These are phyloP conservation scores for Catharus fuscescens DNA, from an alignment of 2,113 vertebrate species.

Conservation along the genomic window DNA sequence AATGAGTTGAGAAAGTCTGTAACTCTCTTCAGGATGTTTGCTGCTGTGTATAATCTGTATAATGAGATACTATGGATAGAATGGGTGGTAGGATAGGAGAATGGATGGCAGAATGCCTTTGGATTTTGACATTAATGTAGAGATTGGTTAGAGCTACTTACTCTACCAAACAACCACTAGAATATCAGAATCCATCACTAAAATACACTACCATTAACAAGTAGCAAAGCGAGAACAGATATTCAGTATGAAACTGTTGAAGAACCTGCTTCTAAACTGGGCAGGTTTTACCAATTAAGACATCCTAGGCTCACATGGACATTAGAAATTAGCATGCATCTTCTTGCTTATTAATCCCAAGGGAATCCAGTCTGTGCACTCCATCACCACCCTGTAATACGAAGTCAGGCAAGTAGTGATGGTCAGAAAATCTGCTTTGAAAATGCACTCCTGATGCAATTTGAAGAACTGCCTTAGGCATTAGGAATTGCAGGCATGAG, in stretches of 20 bases:
- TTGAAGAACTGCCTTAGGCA: background rate
- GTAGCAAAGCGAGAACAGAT: background rate
- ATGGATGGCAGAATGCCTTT: background rate
- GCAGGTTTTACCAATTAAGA: background rate
- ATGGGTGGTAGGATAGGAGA: background rate
- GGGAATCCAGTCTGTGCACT: background rate
- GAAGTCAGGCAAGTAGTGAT: background rate
- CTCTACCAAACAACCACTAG: background rate
- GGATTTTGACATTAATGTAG: conserved; percentile 1
- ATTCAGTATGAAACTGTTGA: background rate
- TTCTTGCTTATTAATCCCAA: background rate
- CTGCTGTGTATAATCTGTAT: background rate
- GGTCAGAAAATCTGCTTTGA: background rate
- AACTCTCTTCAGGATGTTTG: background rate
- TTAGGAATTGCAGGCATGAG: background rate
- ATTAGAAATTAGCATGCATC: background rate
- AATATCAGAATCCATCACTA: background rate
- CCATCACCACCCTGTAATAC: background rate
- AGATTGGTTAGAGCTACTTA: conserved; percentile 16
- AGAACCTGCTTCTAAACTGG: background rate
- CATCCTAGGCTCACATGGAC: background rate
- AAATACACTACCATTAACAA: background rate
- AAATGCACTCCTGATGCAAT: background rate
- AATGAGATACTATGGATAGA: background rate
- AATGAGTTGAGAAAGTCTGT: background rate